Evolutionary conservation across 2,888 invertebrate species (phyloP), one percentile per base, ranked within the genome.

Genomic region (Candidula unifasciata): DNA sequence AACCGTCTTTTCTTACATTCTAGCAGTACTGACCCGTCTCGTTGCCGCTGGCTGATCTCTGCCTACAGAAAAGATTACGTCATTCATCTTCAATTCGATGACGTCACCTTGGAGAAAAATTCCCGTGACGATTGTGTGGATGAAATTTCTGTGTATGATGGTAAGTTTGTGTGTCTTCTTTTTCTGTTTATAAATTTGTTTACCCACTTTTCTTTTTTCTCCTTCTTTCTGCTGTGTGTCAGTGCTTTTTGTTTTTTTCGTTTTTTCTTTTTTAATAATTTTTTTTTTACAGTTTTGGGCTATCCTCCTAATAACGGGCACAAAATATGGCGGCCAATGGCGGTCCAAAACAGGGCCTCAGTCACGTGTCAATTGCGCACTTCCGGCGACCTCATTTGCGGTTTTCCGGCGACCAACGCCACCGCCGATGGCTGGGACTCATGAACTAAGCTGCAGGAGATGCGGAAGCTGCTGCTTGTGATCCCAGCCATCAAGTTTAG

Each of bases 31-130:
- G 66, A 37, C 33, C 57, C 71, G 5, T 8, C 64, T 33, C 37
- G 30, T 2, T 80, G 84, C 27, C 33, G 60, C 3, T 84, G 79
- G 79, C 35, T 44, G 35, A 84, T 84, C 30, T 73, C 66, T 10
- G 79, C 84, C 79, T 84, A 80, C 79, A 54, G 80, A 52, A 79
- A 84, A 13, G 84, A 74, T 8, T 73, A 79, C 52, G 74, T 80
- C 52, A 30, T 84, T 24, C 73, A 73, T 3, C 66, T 84, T 0
- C 60, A 79, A 33, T 84, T 84, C 57, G 64, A 64, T 18, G 73
- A 84, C 33, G 84, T 84, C 21, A 21, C 24, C 24, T 44, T 84
- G 33, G 24, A 68, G 57, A 60, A n/a, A 16, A 69, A 64, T 24
- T 2, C 21, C 1, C 27, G 5, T 6, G 44, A 64, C 24, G 44